Evolutionary conservation across 2,888 invertebrate genomes (phyloP).

Genomic region (Ichneumoninae sp.): DNA sequence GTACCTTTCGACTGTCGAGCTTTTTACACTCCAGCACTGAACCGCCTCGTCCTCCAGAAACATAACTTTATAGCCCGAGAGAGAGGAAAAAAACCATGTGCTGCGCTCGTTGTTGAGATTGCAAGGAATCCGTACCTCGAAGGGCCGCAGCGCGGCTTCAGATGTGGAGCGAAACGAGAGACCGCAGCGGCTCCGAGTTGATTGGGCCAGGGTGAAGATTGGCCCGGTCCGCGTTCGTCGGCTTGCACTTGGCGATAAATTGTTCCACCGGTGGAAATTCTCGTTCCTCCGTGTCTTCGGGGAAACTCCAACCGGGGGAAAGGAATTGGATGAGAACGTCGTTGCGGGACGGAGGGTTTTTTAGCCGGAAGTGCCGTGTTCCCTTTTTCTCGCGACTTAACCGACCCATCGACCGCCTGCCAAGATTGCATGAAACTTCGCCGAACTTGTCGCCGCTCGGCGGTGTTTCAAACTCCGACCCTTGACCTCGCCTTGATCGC

Average conservation of each 20-base stretch:
- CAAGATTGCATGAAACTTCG: background rate
- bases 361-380: conserved; percentile 18
- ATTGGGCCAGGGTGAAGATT: conserved; percentile 62
- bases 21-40: conserved; percentile 28
- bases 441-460: background rate
- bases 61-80: background rate
- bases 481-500: background rate
- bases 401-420: background rate
- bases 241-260: conserved; percentile 59
- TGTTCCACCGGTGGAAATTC: conserved; percentile 56
- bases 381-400: background rate
- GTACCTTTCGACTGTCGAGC: conserved; percentile 6
- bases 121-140: background rate
- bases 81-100: background rate
- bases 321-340: conserved; percentile 15
- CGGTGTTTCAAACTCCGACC: background rate
- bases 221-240: conserved; percentile 43
- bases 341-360: background rate
- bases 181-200: conserved; percentile 47
- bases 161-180: conserved; percentile 25
- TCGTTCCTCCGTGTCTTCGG: conserved; percentile 4
- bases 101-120: conserved; percentile 5
- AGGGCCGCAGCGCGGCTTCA: background rate
- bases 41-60: background rate
- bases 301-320: background rate